These are phyloP conservation scores for Agapornis roseicollis DNA, from an alignment of 2,113 vertebrate species.

Conservation along the genomic window DNA sequence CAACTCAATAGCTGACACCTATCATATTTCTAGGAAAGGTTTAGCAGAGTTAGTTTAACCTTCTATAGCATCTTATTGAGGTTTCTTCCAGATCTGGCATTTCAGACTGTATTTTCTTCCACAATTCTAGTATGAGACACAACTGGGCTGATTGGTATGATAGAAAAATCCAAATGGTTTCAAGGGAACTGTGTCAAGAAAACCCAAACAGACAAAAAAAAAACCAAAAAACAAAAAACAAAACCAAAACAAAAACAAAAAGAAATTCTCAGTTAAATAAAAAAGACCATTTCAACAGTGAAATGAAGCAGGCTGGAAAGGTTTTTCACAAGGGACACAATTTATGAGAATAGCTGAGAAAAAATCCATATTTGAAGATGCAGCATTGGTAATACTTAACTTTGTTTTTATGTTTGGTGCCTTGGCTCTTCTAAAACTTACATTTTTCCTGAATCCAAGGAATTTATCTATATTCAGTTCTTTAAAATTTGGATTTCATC, in stretches of 20 bases:
- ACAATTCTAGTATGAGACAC: neutral
- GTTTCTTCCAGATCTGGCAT: neutral
- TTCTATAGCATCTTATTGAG: neutral
- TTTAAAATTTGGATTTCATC: neutral
- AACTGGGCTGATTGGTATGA: neutral
- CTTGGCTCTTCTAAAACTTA: neutral
- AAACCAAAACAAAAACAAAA: no score
- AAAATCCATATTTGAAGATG: neutral
- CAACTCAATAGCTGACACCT: neutral
- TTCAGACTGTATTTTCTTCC: neutral
- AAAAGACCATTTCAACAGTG: neutral
- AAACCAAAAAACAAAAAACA: no score
- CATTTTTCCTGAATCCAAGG: neutral
- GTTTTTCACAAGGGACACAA: neutral
- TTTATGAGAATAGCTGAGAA: neutral
- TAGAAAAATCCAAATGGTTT: neutral
- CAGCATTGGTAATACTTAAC: fast-evolving
- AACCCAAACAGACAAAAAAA: fast-evolving
- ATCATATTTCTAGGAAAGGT: neutral
- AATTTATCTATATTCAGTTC: neutral
- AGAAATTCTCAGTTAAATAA: neutral
- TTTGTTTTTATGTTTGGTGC: neutral
- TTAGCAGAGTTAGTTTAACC: neutral
- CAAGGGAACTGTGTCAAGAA: neutral
- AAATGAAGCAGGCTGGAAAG: neutral